Evolutionary conservation across 2,113 vertebrate genomes (phyloP).

Genomic region (Gnathonemus echidnorhynchus): DNA sequence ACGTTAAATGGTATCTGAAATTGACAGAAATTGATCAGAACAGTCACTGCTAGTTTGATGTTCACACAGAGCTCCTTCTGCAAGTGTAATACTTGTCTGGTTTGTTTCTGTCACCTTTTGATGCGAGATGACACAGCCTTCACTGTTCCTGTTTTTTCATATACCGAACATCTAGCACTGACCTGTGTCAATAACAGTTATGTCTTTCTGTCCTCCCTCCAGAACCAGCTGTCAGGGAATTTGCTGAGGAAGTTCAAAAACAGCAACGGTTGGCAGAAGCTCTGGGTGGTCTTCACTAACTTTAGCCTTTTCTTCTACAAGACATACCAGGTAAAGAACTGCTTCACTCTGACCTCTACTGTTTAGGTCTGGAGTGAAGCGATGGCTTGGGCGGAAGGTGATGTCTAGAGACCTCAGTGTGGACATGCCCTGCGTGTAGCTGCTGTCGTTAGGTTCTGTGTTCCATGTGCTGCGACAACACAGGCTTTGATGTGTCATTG

Average conservation of each 20-base stretch:
- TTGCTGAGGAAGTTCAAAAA: slow-evolving; percentile 97
- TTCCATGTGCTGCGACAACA: background rate
- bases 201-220: slow-evolving; percentile 33
- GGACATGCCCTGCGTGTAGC: background rate
- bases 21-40: background rate
- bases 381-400: background rate
- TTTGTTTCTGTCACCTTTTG: background rate
- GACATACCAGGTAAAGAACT: slow-evolving; percentile 80
- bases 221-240: slow-evolving; percentile 96
- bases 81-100: background rate
- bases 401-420: background rate
- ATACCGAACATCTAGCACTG: background rate
- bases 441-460: background rate
- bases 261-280: slow-evolving; percentile 99
- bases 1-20: background rate
- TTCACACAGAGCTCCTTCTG: background rate
- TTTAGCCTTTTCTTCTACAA: slow-evolving; percentile 99
- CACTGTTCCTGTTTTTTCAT: background rate
- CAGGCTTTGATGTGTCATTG: background rate
- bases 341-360: background rate
- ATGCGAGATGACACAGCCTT: background rate
- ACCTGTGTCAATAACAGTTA: background rate
- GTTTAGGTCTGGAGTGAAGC: background rate
- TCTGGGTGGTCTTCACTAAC: slow-evolving; percentile 98
- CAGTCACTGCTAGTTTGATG: background rate